Percentiles rank a stretch among this genome's conserved stretches.
These are phyloP conservation scores for Melolontha melolontha DNA, from an alignment of 2,888 invertebrate species.

Conservation along the genomic window DNA sequence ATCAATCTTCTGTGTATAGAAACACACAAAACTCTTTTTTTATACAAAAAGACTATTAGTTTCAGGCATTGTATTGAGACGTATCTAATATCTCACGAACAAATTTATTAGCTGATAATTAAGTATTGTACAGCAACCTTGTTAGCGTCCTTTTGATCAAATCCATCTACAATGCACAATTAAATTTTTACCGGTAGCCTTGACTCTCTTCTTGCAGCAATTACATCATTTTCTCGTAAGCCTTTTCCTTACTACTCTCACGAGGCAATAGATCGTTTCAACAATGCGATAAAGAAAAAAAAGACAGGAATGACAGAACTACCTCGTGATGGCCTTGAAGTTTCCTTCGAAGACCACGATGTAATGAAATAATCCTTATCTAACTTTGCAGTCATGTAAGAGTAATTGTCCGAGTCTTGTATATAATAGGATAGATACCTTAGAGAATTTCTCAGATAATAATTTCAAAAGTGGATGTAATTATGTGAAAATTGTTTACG, in stretches of 20 bases:
- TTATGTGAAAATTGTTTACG: background rate
- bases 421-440: conserved; percentile 4
- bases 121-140: conserved; percentile 27
- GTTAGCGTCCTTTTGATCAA: conserved; percentile 15
- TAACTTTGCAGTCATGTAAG: conserved; percentile 20
- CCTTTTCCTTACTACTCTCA: conserved; percentile 17
- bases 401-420: conserved; percentile 17
- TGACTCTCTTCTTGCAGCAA: conserved; percentile 34
- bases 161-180: conserved; percentile 24
- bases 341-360: conserved; percentile 28
- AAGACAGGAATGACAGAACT: conserved; percentile 22
- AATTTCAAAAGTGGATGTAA: conserved; percentile 16
- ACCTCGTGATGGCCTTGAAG: conserved; percentile 31
- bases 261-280: conserved; percentile 14
- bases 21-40: too few relatives aligned
- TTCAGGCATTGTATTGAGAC: background rate
- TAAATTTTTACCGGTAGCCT: conserved; percentile 31
- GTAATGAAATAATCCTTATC: conserved; percentile 37
- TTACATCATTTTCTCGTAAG: conserved; percentile 25
- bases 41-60: background rate
- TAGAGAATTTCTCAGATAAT: conserved; percentile 16
- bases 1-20: too few relatives aligned
- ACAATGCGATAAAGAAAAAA: conserved; percentile 32
- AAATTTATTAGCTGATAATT: conserved; percentile 18
- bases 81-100: conserved; percentile 10